A percentile compares a stretch with the other conserved stretches of the same genome.
These are phyloP conservation scores for Ceuthmochares aereus DNA, from an alignment of 2,113 vertebrate genomes.

Conservation along the genomic window DNA sequence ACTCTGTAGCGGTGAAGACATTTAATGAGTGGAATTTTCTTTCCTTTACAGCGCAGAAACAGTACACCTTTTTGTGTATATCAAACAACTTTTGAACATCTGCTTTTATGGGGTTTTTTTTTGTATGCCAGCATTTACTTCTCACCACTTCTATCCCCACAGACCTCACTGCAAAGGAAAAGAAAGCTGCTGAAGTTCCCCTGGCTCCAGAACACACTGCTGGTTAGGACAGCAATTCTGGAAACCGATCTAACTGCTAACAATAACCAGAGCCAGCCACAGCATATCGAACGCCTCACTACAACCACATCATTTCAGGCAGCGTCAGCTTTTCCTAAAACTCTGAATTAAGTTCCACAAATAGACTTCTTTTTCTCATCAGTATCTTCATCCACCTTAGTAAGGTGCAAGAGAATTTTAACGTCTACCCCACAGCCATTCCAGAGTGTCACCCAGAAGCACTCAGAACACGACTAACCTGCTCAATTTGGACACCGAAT, in stretches of 20 bases:
- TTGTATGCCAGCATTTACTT: background rate
- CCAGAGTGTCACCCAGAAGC: background rate
- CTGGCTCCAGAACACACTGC: background rate
- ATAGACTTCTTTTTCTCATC: background rate
- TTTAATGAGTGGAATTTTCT: background rate
- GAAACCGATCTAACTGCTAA: background rate
- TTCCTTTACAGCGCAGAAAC: background rate
- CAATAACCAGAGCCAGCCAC: background rate
- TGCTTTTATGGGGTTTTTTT: background rate
- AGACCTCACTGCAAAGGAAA: background rate
- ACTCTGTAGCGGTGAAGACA: background rate
- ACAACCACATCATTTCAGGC: background rate
- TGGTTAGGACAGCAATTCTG: background rate
- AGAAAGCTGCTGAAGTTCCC: background rate
- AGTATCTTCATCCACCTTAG: background rate
- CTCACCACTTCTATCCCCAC: background rate
- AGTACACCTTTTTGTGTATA: background rate
- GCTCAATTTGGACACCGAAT: background rate
- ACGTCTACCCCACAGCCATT: background rate
- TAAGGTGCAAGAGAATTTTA: background rate
- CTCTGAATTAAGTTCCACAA: background rate
- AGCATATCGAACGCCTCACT: background rate
- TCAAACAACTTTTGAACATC: background rate
- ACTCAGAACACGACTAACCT: conserved; percentile 4
- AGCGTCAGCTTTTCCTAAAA: background rate